Evolutionary conservation across 1,140 invertebrate species (phyloP), one percentile per base, ranked within the genome.

Genomic region (Drosophila insularis): DNA sequence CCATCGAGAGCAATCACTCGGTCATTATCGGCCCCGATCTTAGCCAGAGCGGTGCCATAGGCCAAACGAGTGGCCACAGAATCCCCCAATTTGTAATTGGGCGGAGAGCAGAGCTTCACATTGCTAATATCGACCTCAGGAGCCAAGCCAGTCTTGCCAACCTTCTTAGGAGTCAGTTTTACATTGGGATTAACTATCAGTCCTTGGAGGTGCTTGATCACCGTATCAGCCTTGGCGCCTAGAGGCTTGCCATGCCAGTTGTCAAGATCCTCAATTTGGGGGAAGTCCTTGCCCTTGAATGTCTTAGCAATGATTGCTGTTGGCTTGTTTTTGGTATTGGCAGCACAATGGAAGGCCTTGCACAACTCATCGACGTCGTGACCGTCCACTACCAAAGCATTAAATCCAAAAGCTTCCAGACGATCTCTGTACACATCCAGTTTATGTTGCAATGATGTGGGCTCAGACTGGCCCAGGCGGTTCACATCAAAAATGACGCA

Each of bases 181-280:
- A 93, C 81, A 11, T 93, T 92, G 0, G 46, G 58, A 81, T 95
- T 96, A 91, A 95, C 95, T 50, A 97, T 94, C 69, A 95, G 90
- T 4, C 92, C 91, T 74, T 94, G 93, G 39, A 98, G 92, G 90
- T 96, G 94, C 94, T 96, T 93, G 64, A 99, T 94, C 4, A 97
- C 94, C 70, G 94, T 93, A 4, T 95, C 95, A 6, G 95, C 95
- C 80, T 98, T 96, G 35, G 94, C 95, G 2, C 97, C 98, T 27
- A 99, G 92, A 0, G 98, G 95, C 91, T 99, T 99, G 43, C 99
- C 99, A 91, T 99, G 99, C 98, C 98, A 99, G 91, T 99, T 98
- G 55, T 98, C 96, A 70, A 94, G 54, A 93, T 99, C 97, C 92
- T 99, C 98, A 90, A 99, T 98, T 32, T 94, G 87, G 60, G 95